These are phyloP conservation scores for Cepaea nemoralis DNA, from an alignment of 1,140 invertebrate genomes.

Conservation along the genomic window DNA sequence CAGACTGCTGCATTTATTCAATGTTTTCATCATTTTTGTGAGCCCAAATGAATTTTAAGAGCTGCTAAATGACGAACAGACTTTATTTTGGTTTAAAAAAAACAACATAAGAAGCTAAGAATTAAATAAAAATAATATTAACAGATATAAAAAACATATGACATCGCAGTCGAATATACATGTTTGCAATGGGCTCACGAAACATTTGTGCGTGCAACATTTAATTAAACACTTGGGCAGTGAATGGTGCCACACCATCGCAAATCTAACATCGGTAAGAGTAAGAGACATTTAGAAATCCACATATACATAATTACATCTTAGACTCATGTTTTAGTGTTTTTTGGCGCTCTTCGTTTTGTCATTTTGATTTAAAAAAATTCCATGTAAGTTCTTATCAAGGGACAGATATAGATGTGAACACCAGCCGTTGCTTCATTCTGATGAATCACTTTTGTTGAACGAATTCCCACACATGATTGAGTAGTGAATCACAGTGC, in stretches of 20 bases:
- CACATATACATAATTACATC: not conserved
- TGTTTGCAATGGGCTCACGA: not conserved
- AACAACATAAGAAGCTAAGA: not conserved
- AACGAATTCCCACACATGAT: no score
- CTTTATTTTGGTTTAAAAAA: not conserved
- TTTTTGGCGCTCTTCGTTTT: not conserved
- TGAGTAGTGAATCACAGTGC: no score
- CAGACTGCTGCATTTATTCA: not conserved
- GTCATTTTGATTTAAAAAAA: not conserved
- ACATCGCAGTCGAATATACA: not conserved
- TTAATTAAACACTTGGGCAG: not conserved
- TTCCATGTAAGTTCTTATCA: not conserved
- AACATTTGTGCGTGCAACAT: not conserved
- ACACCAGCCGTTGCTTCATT: no score
- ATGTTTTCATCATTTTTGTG: not conserved
- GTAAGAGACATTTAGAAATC: not conserved
- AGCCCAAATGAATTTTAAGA: not conserved
- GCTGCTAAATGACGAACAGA: not conserved
- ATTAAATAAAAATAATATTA: not conserved
- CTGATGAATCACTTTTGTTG: no score
- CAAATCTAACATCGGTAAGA: not conserved
- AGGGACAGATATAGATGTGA: no score
- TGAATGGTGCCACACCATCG: slow-evolving; percentile 1
- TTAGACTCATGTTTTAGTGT: not conserved
- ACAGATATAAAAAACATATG: not conserved